Evolutionary conservation across 2,113 vertebrate species (phyloP).

Genomic region (Leucopsar rothschildi): DNA sequence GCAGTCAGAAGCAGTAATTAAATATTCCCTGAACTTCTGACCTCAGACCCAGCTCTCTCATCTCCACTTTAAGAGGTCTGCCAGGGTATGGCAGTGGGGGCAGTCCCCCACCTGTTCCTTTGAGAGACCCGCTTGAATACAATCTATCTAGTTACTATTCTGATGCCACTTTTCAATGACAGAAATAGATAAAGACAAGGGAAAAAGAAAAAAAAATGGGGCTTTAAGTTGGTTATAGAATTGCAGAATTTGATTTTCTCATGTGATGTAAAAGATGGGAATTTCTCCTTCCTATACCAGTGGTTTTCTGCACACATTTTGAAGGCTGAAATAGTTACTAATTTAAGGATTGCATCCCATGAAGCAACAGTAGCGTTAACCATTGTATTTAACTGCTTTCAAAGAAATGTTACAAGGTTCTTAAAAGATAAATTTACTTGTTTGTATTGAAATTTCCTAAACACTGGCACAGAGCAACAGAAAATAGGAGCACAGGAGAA

Average conservation of each 20-base stretch:
- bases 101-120: neutral
- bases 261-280: neutral
- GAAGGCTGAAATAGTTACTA: neutral
- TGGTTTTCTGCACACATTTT: neutral
- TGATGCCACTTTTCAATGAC: neutral
- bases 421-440: neutral
- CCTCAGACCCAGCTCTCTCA: neutral
- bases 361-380: neutral
- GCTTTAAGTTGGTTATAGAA: neutral
- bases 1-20: neutral
- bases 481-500: neutral
- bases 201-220: neutral
- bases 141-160: neutral
- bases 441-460: neutral
- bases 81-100: neutral
- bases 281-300: neutral
- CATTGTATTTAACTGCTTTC: neutral
- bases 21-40: neutral
- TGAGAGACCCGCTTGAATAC: neutral
- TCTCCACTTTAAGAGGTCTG: neutral
- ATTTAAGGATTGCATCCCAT: neutral
- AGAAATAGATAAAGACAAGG: neutral
- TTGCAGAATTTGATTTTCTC: neutral
- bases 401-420: neutral
- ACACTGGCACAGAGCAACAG: neutral